Conservation (phyloP, 2,888 invertebrate species). For the Aspidiotus destructor region DNA sequence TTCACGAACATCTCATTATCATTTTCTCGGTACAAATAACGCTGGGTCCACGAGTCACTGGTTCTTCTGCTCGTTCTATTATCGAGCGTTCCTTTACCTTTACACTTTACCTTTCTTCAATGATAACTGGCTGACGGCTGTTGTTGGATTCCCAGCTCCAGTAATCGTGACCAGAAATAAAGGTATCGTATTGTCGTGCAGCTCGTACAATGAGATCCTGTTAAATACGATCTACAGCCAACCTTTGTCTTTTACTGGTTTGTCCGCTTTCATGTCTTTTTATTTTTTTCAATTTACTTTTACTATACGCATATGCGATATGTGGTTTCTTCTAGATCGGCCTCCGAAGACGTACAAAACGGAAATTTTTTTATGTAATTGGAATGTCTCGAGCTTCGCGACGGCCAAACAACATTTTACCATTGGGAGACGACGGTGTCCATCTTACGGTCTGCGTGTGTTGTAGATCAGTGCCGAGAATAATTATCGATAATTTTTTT, state of each 20-base stretch:
- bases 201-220: constrained; percentile 18
- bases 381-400: too few relatives aligned
- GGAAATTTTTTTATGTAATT: too few relatives aligned
- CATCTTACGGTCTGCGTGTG: neutral
- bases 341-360: too few relatives aligned
- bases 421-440: neutral
- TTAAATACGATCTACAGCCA: constrained; percentile 11
- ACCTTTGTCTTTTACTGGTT: constrained; percentile 20
- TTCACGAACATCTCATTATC: constrained; percentile 11
- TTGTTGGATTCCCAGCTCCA: constrained; percentile 12
- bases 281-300: constrained; percentile 2
- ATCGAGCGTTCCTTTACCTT: constrained; percentile 11
- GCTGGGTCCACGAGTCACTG: constrained; percentile 1
- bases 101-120: constrained; percentile 18
- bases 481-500: neutral
- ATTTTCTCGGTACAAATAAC: constrained; percentile 5
- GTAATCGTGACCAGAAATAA: constrained; percentile 29
- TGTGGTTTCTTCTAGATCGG: constrained; percentile 1
- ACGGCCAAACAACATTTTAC: too few relatives aligned
- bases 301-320: neutral
- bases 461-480: neutral
- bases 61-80: constrained; percentile 5
- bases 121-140: constrained; percentile 25
- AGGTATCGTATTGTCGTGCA: constrained; percentile 28
- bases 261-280: constrained; percentile 15